These are phyloP conservation scores for Allobates femoralis DNA, from an alignment of 2,797 vertebrate species.

Conservation along the genomic window DNA sequence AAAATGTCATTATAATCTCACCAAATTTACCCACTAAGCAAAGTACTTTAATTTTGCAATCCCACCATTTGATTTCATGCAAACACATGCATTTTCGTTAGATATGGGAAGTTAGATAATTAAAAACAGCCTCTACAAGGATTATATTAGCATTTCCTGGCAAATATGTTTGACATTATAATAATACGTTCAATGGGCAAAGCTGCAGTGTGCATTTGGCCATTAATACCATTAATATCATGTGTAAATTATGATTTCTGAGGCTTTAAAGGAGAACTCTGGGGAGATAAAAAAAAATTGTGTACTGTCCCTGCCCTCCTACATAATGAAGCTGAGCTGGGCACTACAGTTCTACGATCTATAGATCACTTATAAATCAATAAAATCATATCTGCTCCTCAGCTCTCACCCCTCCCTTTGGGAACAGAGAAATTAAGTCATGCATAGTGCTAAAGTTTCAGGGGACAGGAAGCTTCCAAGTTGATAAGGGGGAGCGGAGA, in stretches of 20 bases:
- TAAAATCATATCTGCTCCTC: no score
- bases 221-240: not conserved
- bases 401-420: no score
- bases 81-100: not conserved
- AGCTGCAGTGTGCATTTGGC: conserved; percentile 8
- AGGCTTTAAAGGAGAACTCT: no score
- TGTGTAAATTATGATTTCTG: conserved; percentile 1
- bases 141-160: conserved; percentile 48
- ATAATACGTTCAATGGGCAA: conserved; percentile 36
- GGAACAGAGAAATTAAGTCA: no score
- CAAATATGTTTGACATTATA: conserved; percentile 44
- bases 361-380: no score
- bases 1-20: not conserved
- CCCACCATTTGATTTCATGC: conserved; percentile 4
- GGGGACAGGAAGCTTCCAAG: no score
- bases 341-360: no score
- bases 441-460: no score
- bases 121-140: conserved; percentile 26
- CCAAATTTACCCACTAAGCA: not conserved
- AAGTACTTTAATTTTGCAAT: conserved; percentile 24
- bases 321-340: no score
- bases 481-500: no score
- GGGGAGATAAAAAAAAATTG: no score
- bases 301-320: no score
- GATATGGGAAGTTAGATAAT: conserved; percentile 39